phyloP scores from a whole-genome alignment of 2,113 vertebrate genomes.

The Butorides virescens region DNA sequence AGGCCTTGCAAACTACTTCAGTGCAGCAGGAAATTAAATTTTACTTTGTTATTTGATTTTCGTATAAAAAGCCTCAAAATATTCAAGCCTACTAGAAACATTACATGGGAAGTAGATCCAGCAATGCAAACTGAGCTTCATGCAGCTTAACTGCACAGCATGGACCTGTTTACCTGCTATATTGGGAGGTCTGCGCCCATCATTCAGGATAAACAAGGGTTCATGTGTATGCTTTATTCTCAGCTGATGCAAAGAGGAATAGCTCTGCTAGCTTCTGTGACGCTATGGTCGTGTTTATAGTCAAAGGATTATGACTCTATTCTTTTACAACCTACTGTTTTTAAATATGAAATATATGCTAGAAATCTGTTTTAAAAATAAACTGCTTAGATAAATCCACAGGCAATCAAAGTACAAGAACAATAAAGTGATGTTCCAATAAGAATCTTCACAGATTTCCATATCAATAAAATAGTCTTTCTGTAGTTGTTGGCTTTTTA shows the following conservation, averaged over 20 bases:
- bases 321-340: neutral
- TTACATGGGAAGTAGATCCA: neutral
- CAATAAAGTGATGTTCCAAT: neutral
- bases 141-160: neutral
- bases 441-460: neutral
- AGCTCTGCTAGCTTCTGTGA: neutral
- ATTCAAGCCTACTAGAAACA: neutral
- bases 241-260: neutral
- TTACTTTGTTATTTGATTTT: neutral
- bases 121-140: neutral
- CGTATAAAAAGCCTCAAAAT: neutral
- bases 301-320: neutral
- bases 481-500: neutral
- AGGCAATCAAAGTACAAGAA: neutral
- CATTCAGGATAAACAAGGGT: neutral
- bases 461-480: neutral
- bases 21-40: neutral
- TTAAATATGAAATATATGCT: neutral
- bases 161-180: neutral
- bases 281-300: neutral
- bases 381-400: neutral
- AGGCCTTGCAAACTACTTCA: neutral
- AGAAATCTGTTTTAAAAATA: neutral
- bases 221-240: neutral
- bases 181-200: neutral